Conservation (phyloP, 2,888 invertebrate genomes). For the Acanthosepion esculentum region DNA sequence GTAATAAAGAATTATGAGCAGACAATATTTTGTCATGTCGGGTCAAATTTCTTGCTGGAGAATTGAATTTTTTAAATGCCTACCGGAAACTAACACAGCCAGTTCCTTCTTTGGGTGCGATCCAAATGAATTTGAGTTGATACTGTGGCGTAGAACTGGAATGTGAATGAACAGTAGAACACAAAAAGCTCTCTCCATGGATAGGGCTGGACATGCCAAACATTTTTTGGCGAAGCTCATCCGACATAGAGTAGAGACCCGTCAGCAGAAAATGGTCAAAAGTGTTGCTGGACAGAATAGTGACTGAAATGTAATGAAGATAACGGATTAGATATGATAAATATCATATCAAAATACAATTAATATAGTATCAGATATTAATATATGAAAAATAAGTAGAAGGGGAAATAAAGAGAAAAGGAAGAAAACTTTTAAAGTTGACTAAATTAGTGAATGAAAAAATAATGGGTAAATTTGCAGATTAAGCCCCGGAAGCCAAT, state of each 20-base stretch:
- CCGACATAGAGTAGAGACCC: slow-evolving; percentile 71
- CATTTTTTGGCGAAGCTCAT: slow-evolving; percentile 53
- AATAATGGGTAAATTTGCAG: too few species aligned
- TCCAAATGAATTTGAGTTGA: slow-evolving; percentile 71
- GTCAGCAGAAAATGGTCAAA: slow-evolving; percentile 74
- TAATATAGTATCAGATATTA: too few species aligned
- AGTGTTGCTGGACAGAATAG: slow-evolving; percentile 70
- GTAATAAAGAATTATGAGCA: too few species aligned
- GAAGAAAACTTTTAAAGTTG: too few species aligned
- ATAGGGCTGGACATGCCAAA: slow-evolving; percentile 52
- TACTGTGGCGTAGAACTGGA: slow-evolving; percentile 67
- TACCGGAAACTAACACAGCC: slow-evolving; percentile 75
- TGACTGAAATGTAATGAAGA: slow-evolving; percentile 61
- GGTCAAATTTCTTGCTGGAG: too few species aligned
- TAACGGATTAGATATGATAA: too few species aligned
- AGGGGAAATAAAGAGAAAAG: too few species aligned
- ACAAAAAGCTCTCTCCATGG: slow-evolving; percentile 68
- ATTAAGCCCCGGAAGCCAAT: too few species aligned
- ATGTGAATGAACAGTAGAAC: slow-evolving; percentile 73
- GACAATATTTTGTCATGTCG: too few species aligned
- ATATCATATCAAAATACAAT: too few species aligned
- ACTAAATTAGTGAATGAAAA: too few species aligned
- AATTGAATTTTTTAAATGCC: slow-evolving; percentile 51
- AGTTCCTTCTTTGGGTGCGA: slow-evolving; percentile 73
- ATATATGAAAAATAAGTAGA: too few species aligned